Conservation (phyloP, 2,888 invertebrate species). For the Pasiphila rectangulata region DNA sequence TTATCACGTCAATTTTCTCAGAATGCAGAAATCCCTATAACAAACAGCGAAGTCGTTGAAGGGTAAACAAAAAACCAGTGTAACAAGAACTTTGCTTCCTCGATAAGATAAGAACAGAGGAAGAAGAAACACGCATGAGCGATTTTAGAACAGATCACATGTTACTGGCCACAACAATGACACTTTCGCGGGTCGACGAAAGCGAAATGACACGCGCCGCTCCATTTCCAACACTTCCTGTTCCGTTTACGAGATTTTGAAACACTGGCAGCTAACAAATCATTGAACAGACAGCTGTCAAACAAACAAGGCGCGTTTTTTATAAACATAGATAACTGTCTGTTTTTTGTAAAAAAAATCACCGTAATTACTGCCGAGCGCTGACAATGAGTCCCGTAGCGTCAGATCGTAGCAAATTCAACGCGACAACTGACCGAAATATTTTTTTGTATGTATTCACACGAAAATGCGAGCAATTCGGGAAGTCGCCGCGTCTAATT, state of each 20-base stretch:
- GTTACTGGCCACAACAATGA: constrained; percentile 34
- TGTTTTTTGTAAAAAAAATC: constrained; percentile 19
- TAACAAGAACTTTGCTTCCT: constrained; percentile 27
- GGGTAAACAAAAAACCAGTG: constrained; percentile 29
- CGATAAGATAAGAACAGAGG: constrained; percentile 13
- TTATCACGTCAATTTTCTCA: constrained; percentile 25
- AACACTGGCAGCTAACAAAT: constrained; percentile 24
- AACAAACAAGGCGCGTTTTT: constrained; percentile 15
- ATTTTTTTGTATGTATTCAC: constrained; percentile 40
- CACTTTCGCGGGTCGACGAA: constrained; percentile 49
- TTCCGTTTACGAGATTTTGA: constrained; percentile 44
- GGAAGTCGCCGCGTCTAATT: constrained; percentile 62
- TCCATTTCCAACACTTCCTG: constrained; percentile 52
- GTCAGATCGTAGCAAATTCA: constrained; percentile 57
- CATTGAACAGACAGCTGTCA: constrained; percentile 21
- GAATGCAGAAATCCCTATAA: constrained; percentile 40
- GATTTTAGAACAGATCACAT: constrained; percentile 33
- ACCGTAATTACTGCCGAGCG: constrained; percentile 58
- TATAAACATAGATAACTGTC: constrained; percentile 8
- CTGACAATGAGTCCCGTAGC: constrained; percentile 60
- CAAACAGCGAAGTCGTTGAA: constrained; percentile 31
- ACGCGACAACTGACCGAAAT: constrained; percentile 59
- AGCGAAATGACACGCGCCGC: constrained; percentile 47
- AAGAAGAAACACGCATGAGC: constrained; percentile 17
- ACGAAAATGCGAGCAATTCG: constrained; percentile 62